These are phyloP conservation scores for Neoseiulus cucumeris DNA, from an alignment of 1,140 invertebrate genomes.

Conservation along the genomic window DNA sequence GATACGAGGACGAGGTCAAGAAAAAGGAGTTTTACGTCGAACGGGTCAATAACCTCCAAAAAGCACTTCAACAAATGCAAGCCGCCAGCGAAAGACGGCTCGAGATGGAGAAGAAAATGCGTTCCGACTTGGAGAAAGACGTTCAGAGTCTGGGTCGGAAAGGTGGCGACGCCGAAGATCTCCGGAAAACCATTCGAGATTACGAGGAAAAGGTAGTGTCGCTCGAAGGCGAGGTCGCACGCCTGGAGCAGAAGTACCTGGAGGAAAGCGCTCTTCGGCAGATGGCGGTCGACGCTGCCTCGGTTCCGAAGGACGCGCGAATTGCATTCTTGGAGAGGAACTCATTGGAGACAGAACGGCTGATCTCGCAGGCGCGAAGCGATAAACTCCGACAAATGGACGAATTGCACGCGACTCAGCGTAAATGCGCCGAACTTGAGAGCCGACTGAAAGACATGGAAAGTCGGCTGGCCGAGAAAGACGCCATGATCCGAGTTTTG, in stretches of 20 bases:
- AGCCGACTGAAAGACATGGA: slow-evolving; percentile 66
- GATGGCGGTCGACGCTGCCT: slow-evolving; percentile 59
- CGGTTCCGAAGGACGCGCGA: slow-evolving; percentile 66
- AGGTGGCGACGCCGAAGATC: slow-evolving; percentile 29
- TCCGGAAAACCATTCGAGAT: slow-evolving; percentile 35
- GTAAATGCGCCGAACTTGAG: slow-evolving; percentile 60
- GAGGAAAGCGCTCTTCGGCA: slow-evolving; percentile 62
- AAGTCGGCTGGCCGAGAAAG: slow-evolving; percentile 61
- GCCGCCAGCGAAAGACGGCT: slow-evolving; percentile 59
- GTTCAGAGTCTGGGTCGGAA: slow-evolving; percentile 27
- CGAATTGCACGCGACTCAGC: slow-evolving; percentile 54
- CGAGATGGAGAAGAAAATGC: slow-evolving; percentile 46
- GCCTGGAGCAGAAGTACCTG: slow-evolving; percentile 64
- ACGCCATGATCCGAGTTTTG: slow-evolving; percentile 70
- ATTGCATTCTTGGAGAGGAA: slow-evolving; percentile 64
- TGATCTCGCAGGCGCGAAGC: slow-evolving; percentile 59
- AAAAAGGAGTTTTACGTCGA: slow-evolving; percentile 69
- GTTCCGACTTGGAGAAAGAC: slow-evolving; percentile 57
- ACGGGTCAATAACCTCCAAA: slow-evolving; percentile 56
- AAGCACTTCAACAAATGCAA: slow-evolving; percentile 58
- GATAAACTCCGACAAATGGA: slow-evolving; percentile 60
- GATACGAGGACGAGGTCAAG: slow-evolving; percentile 69
- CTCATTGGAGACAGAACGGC: slow-evolving; percentile 60
- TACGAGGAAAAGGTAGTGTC: slow-evolving; percentile 58
- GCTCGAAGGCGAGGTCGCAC: slow-evolving; percentile 52